Evolutionary conservation across 2,113 vertebrate genomes (phyloP).

Genomic region (Hiodon tergisus): DNA sequence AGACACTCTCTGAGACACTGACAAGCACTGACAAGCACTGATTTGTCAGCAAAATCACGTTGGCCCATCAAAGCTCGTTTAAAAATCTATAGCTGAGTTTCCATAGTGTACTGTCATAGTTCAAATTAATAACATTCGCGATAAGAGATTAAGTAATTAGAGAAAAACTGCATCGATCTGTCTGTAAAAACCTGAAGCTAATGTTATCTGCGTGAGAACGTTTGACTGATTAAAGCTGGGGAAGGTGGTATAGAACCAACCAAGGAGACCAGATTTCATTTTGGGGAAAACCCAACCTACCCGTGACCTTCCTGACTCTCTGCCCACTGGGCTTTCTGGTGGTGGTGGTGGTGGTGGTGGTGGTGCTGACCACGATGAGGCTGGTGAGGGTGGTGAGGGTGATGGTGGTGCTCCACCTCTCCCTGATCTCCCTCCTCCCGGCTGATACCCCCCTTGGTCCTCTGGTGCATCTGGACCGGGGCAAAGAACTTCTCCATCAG

Average conservation of each 20-base stretch:
- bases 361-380: slow-evolving; percentile 40
- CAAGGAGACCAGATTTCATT: neutral
- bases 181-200: no score
- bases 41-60: neutral
- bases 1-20: neutral
- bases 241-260: no score
- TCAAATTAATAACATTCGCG: no score
- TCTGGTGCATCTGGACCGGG: slow-evolving; percentile 22
- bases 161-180: no score
- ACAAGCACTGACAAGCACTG: neutral
- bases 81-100: no score
- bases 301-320: slow-evolving; percentile 40
- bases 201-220: no score
- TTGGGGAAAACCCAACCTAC: slow-evolving; percentile 46
- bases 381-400: slow-evolving; percentile 27
- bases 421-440: slow-evolving; percentile 8
- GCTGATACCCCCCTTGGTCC: slow-evolving; percentile 2
- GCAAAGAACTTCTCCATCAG: slow-evolving; percentile 49
- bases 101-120: no score
- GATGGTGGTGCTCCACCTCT: slow-evolving; percentile 28
- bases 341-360: slow-evolving; percentile 16
- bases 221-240: no score
- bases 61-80: neutral
- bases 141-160: no score
- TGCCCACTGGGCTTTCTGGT: slow-evolving; percentile 31